phyloP scores from a whole-genome alignment of 2,888 invertebrate genomes.

The Caenorhabditis auriculariae region DNA sequence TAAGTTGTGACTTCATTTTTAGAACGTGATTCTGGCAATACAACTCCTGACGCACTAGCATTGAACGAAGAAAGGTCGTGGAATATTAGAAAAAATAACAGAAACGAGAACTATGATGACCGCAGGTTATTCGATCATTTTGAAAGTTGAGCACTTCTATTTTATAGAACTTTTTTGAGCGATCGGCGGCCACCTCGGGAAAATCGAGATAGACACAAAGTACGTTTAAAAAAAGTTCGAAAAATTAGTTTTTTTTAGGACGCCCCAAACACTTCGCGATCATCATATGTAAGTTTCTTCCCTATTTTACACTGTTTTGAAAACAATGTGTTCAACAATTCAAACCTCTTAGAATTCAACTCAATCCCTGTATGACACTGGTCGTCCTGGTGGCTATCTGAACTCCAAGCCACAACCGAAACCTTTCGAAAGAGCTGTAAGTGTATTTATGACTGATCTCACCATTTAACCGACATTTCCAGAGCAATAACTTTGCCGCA shows the following conservation, averaged over 20 bases:
- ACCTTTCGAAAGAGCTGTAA: constrained; percentile 5
- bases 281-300: too few species aligned
- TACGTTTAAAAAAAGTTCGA: background rate
- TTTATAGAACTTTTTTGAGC: too few species aligned
- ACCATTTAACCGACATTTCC: too few species aligned
- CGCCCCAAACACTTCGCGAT: too few species aligned
- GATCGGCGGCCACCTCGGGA: too few species aligned
- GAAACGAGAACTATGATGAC: background rate
- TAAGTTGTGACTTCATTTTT: constrained; percentile 3
- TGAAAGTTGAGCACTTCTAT: background rate
- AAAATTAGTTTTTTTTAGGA: background rate
- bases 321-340: background rate
- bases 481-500: background rate
- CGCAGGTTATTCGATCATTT: constrained; percentile 15
- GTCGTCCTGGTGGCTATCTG: constrained; percentile 40
- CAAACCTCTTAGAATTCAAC: constrained; percentile 39
- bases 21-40: constrained; percentile 40
- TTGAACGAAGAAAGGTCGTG: constrained; percentile 17
- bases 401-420: constrained; percentile 7
- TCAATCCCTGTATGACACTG: constrained; percentile 43
- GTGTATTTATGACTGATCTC: background rate
- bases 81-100: background rate
- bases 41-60: constrained; percentile 43
- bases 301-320: too few species aligned
- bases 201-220: too few species aligned